Conservation (phyloP, 2,113 vertebrate genomes). For the Holacanthus passer region DNA sequence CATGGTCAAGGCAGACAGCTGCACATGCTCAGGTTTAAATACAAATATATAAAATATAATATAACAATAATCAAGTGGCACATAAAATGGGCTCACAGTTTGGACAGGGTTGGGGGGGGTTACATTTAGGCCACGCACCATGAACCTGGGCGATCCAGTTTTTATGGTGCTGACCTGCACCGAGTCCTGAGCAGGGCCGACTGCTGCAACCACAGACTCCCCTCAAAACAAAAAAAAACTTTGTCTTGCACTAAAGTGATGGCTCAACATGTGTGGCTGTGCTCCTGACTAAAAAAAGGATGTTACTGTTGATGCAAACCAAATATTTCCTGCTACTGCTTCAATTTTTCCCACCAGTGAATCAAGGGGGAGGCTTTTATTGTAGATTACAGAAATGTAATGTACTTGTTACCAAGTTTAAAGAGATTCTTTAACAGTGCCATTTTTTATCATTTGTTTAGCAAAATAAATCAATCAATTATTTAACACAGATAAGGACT, state of each 20-base stretch:
- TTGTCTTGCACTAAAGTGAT: background rate
- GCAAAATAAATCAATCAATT: too few relatives aligned
- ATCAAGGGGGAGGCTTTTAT: background rate
- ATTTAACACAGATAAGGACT: background rate
- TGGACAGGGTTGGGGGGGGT: too few relatives aligned
- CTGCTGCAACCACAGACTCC: background rate
- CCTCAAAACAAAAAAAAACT: background rate
- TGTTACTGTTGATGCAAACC: background rate
- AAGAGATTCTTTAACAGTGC: background rate
- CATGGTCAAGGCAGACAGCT: background rate
- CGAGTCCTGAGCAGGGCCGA: background rate
- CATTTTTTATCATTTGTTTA: background rate
- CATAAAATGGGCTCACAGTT: background rate
- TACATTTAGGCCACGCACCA: background rate
- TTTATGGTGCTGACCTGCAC: background rate
- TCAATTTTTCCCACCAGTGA: background rate
- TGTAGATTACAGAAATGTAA: background rate
- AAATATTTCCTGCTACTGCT: constrained; percentile 7
- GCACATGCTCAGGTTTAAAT: background rate
- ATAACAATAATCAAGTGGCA: background rate
- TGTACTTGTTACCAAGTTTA: background rate
- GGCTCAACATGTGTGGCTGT: background rate
- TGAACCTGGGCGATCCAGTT: background rate
- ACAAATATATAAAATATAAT: too few relatives aligned
- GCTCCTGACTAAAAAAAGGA: background rate